Percentiles rank a stretch among this genome's conserved stretches.
These are phyloP conservation scores for Tylochromis polylepis DNA, from an alignment of 2,113 vertebrate species.

Conservation along the genomic window DNA sequence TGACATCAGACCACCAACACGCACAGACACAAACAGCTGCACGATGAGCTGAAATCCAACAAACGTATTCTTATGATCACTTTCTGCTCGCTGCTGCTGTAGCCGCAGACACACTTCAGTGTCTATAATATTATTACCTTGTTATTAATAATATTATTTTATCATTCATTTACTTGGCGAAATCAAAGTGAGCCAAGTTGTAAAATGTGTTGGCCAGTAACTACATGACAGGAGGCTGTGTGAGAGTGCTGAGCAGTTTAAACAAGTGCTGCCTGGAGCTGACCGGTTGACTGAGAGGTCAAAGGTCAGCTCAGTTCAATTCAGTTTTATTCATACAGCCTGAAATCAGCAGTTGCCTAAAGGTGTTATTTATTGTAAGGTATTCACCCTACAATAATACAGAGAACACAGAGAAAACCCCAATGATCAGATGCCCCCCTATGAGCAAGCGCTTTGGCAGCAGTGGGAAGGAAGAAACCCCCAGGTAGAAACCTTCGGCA, in stretches of 20 bases:
- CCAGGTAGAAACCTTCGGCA: too few species aligned
- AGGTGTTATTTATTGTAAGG: too few species aligned
- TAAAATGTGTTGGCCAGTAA: background rate
- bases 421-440: too few species aligned
- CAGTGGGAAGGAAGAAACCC: too few species aligned
- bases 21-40: background rate
- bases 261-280: background rate
- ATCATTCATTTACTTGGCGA: rapidly evolving
- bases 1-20: background rate
- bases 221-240: background rate
- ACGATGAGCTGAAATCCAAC: background rate
- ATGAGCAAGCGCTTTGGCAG: too few species aligned
- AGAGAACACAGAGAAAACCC: too few species aligned
- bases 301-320: background rate
- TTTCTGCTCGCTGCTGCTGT: background rate
- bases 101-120: too few species aligned
- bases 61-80: background rate
- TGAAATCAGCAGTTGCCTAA: too few species aligned
- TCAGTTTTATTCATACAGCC: too few species aligned
- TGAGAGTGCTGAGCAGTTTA: background rate
- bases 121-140: too few species aligned
- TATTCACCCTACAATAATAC: too few species aligned
- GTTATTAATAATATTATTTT: too few species aligned
- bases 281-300: background rate
- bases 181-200: background rate